Conservation (phyloP, 2,113 vertebrate species). For the Saguinus midas region DNA sequence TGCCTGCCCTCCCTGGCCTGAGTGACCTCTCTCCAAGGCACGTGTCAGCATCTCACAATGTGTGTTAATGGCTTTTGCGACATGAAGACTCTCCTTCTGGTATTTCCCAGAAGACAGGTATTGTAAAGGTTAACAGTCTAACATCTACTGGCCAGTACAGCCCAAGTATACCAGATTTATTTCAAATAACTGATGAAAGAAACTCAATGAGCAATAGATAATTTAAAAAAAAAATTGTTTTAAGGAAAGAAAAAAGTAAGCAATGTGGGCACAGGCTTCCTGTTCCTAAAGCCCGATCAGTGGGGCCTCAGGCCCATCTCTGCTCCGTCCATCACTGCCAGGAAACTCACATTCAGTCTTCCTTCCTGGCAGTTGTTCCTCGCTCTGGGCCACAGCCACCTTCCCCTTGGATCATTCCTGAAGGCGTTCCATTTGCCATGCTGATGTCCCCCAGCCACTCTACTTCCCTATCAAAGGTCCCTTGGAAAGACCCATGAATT, state of each 20-base stretch:
- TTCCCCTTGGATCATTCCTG: not conserved
- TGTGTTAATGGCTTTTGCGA: not conserved
- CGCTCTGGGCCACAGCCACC: fast-evolving
- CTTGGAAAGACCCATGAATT: not conserved
- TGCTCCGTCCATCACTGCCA: not conserved
- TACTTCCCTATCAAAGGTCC: not conserved
- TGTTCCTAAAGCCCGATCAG: not conserved
- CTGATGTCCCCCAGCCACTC: not conserved
- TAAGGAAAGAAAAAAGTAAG: not conserved
- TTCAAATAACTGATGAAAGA: not conserved
- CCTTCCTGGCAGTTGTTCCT: not conserved
- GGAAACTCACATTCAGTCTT: not conserved
- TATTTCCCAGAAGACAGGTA: not conserved
- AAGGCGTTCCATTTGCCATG: not conserved
- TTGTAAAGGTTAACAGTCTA: not conserved
- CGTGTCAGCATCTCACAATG: fast-evolving
- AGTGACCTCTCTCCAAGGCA: not conserved
- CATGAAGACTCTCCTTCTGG: too few relatives aligned
- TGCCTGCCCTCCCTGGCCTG: not conserved
- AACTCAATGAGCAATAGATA: not conserved
- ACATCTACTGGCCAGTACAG: not conserved
- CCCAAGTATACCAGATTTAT: not conserved
- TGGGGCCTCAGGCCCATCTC: not conserved
- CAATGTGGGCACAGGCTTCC: not conserved
- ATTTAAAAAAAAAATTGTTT: not conserved